phyloP scores from a whole-genome alignment of 2,113 vertebrate species.

The Notothenia rossii region DNA sequence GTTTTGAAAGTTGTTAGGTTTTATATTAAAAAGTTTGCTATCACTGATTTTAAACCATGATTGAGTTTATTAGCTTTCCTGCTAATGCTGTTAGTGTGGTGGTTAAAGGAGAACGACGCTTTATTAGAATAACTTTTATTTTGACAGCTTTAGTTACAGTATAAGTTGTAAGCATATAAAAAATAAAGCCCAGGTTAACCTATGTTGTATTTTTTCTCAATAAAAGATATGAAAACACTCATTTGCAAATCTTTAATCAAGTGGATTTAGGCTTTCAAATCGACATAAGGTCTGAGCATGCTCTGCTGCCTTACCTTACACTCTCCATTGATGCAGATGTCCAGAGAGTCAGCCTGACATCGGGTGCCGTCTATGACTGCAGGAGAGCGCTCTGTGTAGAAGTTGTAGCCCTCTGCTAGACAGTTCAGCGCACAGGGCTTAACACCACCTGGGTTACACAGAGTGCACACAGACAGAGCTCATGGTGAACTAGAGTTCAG shows the following conservation, averaged over 20 bases:
- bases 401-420: constrained; percentile 98
- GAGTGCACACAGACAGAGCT: constrained; percentile 12
- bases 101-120: neutral
- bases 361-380: constrained; percentile 97
- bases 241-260: neutral
- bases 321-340: constrained; percentile 99
- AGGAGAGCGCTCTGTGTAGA: constrained; percentile 97
- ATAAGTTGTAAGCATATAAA: neutral
- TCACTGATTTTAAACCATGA: too few relatives aligned
- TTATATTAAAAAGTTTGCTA: neutral
- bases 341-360: constrained; percentile 95
- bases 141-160: neutral
- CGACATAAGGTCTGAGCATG: too few relatives aligned
- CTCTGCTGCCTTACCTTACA: constrained; percentile 89
- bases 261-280: neutral
- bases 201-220: neutral
- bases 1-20: too few relatives aligned
- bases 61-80: neutral
- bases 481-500: constrained; percentile 7
- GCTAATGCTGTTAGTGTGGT: neutral
- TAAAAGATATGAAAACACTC: neutral
- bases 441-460: constrained; percentile 89
- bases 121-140: neutral
- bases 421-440: constrained; percentile 98
- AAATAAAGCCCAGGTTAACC: neutral